Percentiles rank a stretch among this genome's conserved stretches.
phyloP scores from a whole-genome alignment of 2,888 invertebrate species.

The Salpingus planirostris region DNA sequence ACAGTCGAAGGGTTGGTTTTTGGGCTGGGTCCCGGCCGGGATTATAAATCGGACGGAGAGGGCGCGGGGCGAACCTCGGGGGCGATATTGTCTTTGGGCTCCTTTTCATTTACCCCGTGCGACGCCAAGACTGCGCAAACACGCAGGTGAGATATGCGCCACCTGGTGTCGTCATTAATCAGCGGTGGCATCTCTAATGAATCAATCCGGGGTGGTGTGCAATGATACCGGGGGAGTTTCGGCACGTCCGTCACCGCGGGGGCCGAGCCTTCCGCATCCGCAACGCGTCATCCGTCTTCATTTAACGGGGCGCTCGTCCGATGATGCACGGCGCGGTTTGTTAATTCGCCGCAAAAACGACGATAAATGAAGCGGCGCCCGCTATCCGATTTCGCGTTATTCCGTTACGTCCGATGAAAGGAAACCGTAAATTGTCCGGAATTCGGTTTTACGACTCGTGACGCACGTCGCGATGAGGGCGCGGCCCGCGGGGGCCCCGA shows the following conservation, averaged over 20 bases:
- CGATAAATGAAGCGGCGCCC: conserved; percentile 28
- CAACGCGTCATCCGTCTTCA: conserved; percentile 30
- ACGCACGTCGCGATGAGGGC: conserved; percentile 13
- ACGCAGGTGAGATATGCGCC: conserved; percentile 20
- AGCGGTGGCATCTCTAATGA: conserved; percentile 17
- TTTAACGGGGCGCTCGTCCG: conserved; percentile 29
- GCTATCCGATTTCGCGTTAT: conserved; percentile 25
- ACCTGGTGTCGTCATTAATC: conserved; percentile 22
- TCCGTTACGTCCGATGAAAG: conserved; percentile 21
- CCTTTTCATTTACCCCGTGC: conserved; percentile 10
- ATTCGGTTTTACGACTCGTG: conserved; percentile 21
- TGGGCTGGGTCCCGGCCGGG: no score
- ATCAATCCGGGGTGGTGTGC: conserved; percentile 17
- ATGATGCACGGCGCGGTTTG: conserved; percentile 21
- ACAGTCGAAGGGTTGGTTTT: no score
- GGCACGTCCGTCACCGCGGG: conserved; percentile 15
- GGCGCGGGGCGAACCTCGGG: conserved; percentile 1
- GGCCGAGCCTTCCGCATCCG: conserved; percentile 13
- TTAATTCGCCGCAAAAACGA: conserved; percentile 29
- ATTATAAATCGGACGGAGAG: background rate
- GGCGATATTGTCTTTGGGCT: conserved; percentile 10
- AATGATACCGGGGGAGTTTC: conserved; percentile 19
- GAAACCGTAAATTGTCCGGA: conserved; percentile 21
- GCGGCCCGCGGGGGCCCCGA: conserved; percentile 8
- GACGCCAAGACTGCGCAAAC: conserved; percentile 12